Evolutionary conservation across 1,140 invertebrate species (phyloP).

Genomic region (Wasmannia auropunctata): DNA sequence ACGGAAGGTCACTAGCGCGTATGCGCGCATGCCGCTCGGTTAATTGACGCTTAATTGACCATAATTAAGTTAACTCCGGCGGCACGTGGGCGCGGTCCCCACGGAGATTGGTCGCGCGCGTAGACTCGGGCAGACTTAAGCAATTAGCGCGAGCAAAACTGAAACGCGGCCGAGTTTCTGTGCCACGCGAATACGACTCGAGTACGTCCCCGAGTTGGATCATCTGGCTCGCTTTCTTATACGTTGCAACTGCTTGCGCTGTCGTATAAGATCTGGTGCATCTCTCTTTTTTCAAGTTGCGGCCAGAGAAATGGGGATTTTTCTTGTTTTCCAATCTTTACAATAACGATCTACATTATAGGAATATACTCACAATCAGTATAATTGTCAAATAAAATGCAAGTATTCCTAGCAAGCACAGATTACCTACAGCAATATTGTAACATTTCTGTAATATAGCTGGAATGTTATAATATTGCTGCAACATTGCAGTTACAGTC

Average conservation of each 20-base stretch:
- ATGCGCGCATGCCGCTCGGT: conserved; percentile 66
- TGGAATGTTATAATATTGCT: no score
- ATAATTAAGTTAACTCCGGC: conserved; percentile 80
- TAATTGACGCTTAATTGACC: conserved; percentile 81
- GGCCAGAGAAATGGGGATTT: not conserved
- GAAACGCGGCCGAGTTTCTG: conserved; percentile 21
- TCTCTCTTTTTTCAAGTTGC: not conserved
- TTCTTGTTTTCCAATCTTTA: not conserved
- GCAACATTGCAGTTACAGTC: no score
- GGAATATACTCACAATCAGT: no score
- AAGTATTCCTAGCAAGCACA: no score
- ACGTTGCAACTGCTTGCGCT: no score
- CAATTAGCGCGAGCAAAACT: conserved; percentile 48
- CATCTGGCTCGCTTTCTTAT: not conserved
- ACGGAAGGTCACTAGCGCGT: conserved; percentile 26
- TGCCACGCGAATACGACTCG: conserved; percentile 3
- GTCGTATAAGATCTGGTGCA: not conserved
- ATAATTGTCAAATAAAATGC: no score
- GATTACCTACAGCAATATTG: no score
- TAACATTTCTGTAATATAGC: no score
- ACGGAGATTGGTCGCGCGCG: conserved; percentile 70
- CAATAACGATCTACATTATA: not conserved
- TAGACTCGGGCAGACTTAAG: conserved; percentile 47
- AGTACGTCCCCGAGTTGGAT: not conserved
- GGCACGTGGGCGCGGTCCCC: conserved; percentile 67